Evolutionary conservation across 2,113 vertebrate species (phyloP).

Genomic region (Lampris incognitus): DNA sequence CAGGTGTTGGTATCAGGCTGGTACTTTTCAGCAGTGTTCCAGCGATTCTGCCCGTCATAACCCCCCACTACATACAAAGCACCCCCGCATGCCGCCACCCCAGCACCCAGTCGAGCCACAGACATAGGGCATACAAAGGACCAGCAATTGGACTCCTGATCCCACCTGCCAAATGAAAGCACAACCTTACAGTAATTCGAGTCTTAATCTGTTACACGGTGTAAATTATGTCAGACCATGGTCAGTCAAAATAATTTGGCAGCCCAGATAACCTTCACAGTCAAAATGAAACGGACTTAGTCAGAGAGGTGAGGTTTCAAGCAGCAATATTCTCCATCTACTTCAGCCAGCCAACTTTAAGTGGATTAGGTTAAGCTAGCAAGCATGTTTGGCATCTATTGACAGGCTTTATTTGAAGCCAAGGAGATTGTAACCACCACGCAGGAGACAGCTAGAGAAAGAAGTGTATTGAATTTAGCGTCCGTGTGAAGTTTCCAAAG

Average conservation of each 20-base stretch:
- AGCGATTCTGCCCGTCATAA: slow-evolving; percentile 83
- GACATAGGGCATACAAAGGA: slow-evolving; percentile 81
- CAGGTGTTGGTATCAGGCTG: slow-evolving; percentile 83
- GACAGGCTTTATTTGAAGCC: slow-evolving; percentile 57
- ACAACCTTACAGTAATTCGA: background rate
- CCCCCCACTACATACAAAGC: slow-evolving; percentile 84
- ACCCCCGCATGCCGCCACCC: slow-evolving; percentile 79
- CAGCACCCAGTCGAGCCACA: slow-evolving; percentile 82
- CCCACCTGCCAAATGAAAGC: slow-evolving; percentile 77
- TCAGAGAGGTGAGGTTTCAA: background rate
- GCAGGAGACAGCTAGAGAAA: background rate
- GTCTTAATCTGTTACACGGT: slow-evolving; percentile 4
- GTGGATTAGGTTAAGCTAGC: slow-evolving; percentile 66
- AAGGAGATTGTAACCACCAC: slow-evolving; percentile 21
- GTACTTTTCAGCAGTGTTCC: slow-evolving; percentile 83
- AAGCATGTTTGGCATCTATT: slow-evolving; percentile 53
- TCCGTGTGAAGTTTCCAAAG: background rate
- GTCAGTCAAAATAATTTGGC: slow-evolving; percentile 2
- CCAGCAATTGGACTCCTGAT: slow-evolving; percentile 85
- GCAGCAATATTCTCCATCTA: slow-evolving; percentile 27
- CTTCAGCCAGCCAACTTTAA: slow-evolving; percentile 53
- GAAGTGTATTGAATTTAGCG: background rate
- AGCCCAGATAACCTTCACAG: background rate
- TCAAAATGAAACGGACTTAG: background rate
- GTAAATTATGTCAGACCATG: background rate